phyloP scores from a whole-genome alignment of 2,888 invertebrate species.

The Acrobasis consociella region DNA sequence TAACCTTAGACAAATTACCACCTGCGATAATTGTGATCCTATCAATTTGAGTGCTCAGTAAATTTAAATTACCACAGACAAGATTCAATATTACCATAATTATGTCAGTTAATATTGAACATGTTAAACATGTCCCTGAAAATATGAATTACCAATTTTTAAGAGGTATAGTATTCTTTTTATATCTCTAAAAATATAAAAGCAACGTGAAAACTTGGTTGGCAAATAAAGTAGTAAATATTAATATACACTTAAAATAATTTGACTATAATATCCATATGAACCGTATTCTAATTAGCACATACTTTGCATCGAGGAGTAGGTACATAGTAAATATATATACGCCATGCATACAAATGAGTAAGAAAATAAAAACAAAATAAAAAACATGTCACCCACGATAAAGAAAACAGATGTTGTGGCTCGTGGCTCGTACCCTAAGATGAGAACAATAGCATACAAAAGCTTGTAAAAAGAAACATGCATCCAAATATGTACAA shows the following conservation, averaged over 20 bases:
- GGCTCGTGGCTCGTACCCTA: neutral
- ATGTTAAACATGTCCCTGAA: neutral
- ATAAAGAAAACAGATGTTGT: slow-evolving; percentile 9
- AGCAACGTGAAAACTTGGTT: no score
- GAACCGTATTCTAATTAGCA: neutral
- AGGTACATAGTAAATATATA: neutral
- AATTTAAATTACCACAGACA: neutral
- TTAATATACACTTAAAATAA: no score
- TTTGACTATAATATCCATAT: neutral
- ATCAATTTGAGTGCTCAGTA: neutral
- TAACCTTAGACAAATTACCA: slow-evolving; percentile 6
- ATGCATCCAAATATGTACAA: neutral
- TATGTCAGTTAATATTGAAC: neutral
- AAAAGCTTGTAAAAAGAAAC: no score
- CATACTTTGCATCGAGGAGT: neutral
- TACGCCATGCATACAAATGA: slow-evolving; percentile 10
- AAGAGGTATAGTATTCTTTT: no score
- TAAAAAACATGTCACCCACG: slow-evolving; percentile 4
- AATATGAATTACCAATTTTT: neutral
- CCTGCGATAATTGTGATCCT: neutral
- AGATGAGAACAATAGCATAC: neutral
- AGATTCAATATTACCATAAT: neutral
- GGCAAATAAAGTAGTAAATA: no score
- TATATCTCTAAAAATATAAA: no score
- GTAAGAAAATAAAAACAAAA: neutral